Evolutionary conservation across 2,888 invertebrate genomes (phyloP).

Genomic region (Pachycephus smyrnensis): DNA sequence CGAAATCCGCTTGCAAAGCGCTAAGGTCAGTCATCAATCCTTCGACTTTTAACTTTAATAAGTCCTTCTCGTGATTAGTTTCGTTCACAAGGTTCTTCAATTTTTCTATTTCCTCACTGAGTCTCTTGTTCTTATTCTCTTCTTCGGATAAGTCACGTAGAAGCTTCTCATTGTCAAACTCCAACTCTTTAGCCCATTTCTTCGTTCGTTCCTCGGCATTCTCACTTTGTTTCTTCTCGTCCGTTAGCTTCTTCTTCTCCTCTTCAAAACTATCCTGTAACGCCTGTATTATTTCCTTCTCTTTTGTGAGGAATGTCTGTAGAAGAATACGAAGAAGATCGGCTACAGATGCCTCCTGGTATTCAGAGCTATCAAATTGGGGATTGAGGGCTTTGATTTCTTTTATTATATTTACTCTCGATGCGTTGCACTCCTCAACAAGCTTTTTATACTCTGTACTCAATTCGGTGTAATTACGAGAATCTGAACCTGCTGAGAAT

Average conservation of each 20-base stretch:
- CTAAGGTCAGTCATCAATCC: constrained; percentile 49
- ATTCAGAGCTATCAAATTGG: constrained; percentile 11
- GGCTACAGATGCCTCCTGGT: constrained; percentile 29
- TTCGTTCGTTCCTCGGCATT: constrained; percentile 49
- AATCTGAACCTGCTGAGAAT: constrained; percentile 1
- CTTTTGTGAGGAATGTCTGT: constrained; percentile 50
- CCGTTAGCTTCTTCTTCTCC: constrained; percentile 43
- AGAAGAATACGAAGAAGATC: constrained; percentile 53
- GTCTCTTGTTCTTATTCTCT: constrained; percentile 34
- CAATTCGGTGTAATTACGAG: neutral
- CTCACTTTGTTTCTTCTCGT: constrained; percentile 47
- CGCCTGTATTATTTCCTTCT: constrained; percentile 50
- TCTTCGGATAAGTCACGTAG: constrained; percentile 47
- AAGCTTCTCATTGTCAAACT: constrained; percentile 53
- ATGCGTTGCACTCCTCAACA: constrained; percentile 42
- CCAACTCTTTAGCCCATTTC: constrained; percentile 54
- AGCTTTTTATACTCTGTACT: constrained; percentile 36
- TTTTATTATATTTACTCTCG: constrained; percentile 41
- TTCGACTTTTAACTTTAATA: constrained; percentile 45
- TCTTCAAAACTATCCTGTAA: constrained; percentile 40
- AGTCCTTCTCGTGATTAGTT: constrained; percentile 46
- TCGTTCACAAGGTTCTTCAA: constrained; percentile 48
- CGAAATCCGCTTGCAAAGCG: constrained; percentile 45
- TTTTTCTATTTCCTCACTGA: constrained; percentile 33
- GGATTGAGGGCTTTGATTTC: constrained; percentile 50